Conservation (phyloP, 35 echinoderm and acorn worm species). For the Anneissia japonica region DNA sequence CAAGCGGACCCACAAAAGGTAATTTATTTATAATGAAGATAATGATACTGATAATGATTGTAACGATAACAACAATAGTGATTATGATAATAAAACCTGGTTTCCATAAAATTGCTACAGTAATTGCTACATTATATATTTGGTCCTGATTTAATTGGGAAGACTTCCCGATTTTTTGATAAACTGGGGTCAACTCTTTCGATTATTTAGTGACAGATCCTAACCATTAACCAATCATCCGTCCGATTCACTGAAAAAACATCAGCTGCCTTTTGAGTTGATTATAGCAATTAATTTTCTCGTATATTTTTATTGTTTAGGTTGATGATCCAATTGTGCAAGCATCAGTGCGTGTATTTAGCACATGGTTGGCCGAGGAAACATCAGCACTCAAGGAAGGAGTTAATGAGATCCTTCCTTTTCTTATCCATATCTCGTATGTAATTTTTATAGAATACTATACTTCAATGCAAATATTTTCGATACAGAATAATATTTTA, state of each 20-base stretch:
- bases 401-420: constrained; percentile 73
- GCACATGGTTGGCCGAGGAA: constrained; percentile 93
- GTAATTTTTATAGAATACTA: background rate
- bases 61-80: background rate
- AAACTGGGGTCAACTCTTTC: too few species aligned
- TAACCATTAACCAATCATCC: too few species aligned
- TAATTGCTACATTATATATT: background rate
- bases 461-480: too few species aligned
- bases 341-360: constrained; percentile 73
- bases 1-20: constrained; percentile 12
- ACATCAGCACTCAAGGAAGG: constrained; percentile 65
- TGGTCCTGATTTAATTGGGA: background rate
- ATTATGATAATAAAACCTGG: background rate
- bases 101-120: background rate
- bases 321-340: constrained; percentile 56
- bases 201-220: too few species aligned
- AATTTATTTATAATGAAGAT: background rate
- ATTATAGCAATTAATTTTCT: too few species aligned
- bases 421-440: constrained; percentile 76
- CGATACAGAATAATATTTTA: too few species aligned
- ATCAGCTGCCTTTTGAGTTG: too few species aligned
- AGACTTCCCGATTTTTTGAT: background rate
- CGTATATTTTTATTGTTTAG: too few species aligned
- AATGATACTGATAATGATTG: too few species aligned
- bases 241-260: too few species aligned